Evolutionary conservation across 2,113 vertebrate species (phyloP).

Genomic region (Furnarius figulus): DNA sequence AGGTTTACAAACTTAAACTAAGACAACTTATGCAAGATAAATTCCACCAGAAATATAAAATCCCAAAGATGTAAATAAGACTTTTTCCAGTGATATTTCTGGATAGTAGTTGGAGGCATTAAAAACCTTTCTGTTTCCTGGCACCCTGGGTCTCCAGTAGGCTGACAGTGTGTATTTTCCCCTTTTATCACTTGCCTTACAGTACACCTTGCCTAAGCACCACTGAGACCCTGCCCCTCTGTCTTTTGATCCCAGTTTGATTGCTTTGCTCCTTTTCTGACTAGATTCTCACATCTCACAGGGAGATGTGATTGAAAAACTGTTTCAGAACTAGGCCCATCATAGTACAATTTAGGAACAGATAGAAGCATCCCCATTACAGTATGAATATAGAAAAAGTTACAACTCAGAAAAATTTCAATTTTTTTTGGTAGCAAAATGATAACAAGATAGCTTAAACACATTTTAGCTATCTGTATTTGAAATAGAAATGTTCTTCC

Average conservation of each 20-base stretch:
- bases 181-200: neutral
- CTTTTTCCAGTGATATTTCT: neutral
- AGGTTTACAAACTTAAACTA: neutral
- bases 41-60: neutral
- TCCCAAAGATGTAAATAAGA: neutral
- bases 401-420: neutral
- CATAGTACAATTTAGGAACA: neutral
- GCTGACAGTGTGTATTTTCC: neutral
- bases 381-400: neutral
- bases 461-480: neutral
- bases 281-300: neutral
- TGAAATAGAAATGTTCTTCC: neutral
- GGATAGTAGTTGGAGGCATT: neutral
- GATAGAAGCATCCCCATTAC: neutral
- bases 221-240: neutral
- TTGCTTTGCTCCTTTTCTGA: constrained; percentile 9
- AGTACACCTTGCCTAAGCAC: neutral
- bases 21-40: neutral
- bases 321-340: neutral
- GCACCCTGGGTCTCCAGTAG: neutral
- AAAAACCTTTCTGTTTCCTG: neutral
- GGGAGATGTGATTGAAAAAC: neutral
- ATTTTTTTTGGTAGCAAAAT: neutral
- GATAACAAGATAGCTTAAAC: neutral
- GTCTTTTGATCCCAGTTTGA: neutral